Conservation (phyloP, 2,888 invertebrate species). For the Eupithecia tripunctaria region DNA sequence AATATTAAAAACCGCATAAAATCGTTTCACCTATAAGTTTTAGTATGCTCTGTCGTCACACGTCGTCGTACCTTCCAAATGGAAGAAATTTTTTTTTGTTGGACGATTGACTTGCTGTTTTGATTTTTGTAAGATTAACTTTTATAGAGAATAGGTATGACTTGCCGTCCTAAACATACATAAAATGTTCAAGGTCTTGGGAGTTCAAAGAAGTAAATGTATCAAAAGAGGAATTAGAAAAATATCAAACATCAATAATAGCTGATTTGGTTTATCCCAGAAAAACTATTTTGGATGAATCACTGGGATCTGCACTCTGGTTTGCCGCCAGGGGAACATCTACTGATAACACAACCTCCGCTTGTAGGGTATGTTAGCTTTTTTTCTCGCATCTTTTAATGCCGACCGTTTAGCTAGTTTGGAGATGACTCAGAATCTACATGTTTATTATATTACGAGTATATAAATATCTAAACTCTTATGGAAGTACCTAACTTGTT, state of each 20-base stretch:
- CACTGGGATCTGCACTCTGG: constrained; percentile 98
- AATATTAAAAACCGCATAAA: neutral
- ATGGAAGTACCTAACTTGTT: too few species aligned
- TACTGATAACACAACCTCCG: constrained; percentile 74
- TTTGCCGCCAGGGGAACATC: constrained; percentile 94
- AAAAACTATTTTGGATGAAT: constrained; percentile 96
- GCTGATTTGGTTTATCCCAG: constrained; percentile 93
- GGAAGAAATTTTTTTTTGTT: neutral
- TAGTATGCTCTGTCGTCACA: neutral
- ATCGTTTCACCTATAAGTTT: neutral
- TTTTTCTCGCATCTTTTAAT: neutral
- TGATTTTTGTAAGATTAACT: neutral
- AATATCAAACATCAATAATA: constrained; percentile 84
- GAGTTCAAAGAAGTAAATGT: constrained; percentile 93
- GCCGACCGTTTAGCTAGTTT: neutral
- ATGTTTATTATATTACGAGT: too few species aligned
- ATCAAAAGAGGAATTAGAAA: constrained; percentile 86
- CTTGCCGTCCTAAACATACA: neutral
- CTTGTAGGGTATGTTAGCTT: constrained; percentile 84
- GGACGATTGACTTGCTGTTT: too few species aligned
- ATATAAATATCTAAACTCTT: too few species aligned
- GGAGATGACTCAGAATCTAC: neutral
- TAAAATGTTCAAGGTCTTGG: constrained; percentile 81
- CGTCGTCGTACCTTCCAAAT: neutral
- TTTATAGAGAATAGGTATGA: neutral